phyloP scores from a whole-genome alignment of 2,888 invertebrate species.

The Pycnomerus fuliginosus region DNA sequence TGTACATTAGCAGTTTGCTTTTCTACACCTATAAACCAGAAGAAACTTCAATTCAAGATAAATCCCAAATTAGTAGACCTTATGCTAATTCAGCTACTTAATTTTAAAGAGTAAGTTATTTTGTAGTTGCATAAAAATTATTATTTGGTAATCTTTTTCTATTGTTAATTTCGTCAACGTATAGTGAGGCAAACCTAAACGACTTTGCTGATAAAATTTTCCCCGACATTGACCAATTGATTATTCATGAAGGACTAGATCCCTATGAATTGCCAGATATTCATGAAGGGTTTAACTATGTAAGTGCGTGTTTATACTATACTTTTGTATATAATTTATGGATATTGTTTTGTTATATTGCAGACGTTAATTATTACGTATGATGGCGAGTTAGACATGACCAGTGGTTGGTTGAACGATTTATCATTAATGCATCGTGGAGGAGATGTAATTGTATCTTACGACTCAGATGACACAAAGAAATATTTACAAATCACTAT shows the following conservation, averaged over 20 bases:
- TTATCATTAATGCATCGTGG: constrained; percentile 53
- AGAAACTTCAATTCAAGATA: too few relatives aligned
- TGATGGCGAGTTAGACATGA: constrained; percentile 45
- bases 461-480: constrained; percentile 20
- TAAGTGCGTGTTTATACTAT: constrained; percentile 25
- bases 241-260: constrained; percentile 54
- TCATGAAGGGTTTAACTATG: constrained; percentile 55
- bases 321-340: not conserved
- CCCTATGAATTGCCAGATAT: constrained; percentile 56
- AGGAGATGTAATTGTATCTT: constrained; percentile 49
- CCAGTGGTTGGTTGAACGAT: constrained; percentile 55
- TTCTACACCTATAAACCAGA: too few relatives aligned
- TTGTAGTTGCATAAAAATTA: too few relatives aligned
- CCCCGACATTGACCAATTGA: constrained; percentile 50
- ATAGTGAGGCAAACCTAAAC: constrained; percentile 15
- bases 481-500: too few relatives aligned
- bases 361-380: constrained; percentile 3
- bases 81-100: too few relatives aligned
- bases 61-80: too few relatives aligned
- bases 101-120: too few relatives aligned
- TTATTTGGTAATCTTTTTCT: too few relatives aligned
- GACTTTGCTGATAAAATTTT: constrained; percentile 56
- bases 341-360: constrained; percentile 26
- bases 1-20: too few relatives aligned
- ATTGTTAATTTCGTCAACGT: too few relatives aligned